These are phyloP conservation scores for Fulmarus glacialis DNA, from an alignment of 2,113 vertebrate species.

Conservation along the genomic window DNA sequence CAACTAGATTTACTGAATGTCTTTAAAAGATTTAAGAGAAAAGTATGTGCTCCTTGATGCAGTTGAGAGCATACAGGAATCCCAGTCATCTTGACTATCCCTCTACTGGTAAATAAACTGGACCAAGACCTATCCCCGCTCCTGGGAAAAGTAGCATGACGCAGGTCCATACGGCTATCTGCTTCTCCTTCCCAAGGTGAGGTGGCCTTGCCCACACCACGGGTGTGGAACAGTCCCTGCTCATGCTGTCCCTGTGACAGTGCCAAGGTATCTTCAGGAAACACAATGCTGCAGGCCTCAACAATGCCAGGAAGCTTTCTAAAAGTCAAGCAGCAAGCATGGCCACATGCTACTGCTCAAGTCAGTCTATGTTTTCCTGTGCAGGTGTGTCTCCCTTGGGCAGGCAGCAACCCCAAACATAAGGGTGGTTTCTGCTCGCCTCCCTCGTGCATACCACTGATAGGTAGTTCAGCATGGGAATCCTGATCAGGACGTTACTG, in stretches of 20 bases:
- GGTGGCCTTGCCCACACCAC: not conserved
- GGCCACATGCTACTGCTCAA: not conserved
- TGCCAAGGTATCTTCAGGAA: not conserved
- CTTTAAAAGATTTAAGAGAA: not conserved
- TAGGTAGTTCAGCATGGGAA: not conserved
- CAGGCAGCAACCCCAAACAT: not conserved
- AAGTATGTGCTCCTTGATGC: not conserved
- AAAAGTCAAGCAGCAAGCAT: not conserved
- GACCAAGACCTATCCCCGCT: not conserved
- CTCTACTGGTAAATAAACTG: not conserved
- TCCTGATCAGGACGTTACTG: not conserved
- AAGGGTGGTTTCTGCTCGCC: not conserved
- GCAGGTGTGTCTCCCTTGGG: not conserved
- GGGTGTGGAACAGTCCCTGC: not conserved
- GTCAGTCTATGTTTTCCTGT: not conserved
- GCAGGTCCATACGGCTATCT: fast-evolving
- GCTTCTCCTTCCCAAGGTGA: not conserved
- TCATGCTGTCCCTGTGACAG: not conserved
- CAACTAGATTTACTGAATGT: not conserved
- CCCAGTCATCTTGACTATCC: not conserved
- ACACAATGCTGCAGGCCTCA: not conserved
- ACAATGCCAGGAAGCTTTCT: not conserved
- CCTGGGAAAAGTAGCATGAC: not conserved
- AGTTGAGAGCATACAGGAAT: not conserved
- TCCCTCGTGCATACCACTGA: not conserved